These are phyloP conservation scores for Drosophila burlai DNA, from an alignment of 1,140 invertebrate species.

Conservation along the genomic window DNA sequence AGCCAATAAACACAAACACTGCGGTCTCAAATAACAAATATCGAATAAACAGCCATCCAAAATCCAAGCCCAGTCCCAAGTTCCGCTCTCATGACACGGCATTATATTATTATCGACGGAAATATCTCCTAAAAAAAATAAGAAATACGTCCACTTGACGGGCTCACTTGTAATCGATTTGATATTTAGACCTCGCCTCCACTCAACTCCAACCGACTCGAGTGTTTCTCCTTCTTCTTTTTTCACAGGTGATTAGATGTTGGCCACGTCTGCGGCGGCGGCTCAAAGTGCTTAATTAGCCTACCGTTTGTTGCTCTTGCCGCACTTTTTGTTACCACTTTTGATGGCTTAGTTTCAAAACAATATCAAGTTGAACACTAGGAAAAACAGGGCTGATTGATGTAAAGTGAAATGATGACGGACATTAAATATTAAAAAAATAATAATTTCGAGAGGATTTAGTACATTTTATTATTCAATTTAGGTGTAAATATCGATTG, in stretches of 20 bases:
- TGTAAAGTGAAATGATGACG: not conserved
- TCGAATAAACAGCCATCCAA: constrained; percentile 17
- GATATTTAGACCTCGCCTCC: constrained; percentile 62
- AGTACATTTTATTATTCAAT: not conserved
- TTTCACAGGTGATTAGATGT: constrained; percentile 78
- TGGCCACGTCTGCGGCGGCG: constrained; percentile 52
- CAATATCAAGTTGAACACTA: constrained; percentile 26
- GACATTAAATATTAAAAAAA: not conserved
- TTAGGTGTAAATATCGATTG: not conserved
- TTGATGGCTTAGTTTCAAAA: constrained; percentile 22
- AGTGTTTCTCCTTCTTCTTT: constrained; percentile 62
- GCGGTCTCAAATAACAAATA: constrained; percentile 29
- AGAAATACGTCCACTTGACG: constrained; percentile 42
- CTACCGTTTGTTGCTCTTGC: constrained; percentile 47
- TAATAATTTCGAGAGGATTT: not conserved
- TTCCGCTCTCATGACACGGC: constrained; percentile 71
- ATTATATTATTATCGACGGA: constrained; percentile 64
- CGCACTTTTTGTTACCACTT: constrained; percentile 11
- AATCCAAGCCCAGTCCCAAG: constrained; percentile 27
- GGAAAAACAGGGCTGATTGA: not conserved
- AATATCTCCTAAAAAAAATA: constrained; percentile 8
- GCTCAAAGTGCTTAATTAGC: constrained; percentile 73
- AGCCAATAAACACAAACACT: constrained; percentile 51
- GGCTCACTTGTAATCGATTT: constrained; percentile 61
- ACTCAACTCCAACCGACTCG: constrained; percentile 41